A percentile compares a stretch with the other conserved stretches of the same genome.
phyloP scores from a whole-genome alignment of 1,140 invertebrate species.

The Drosophila pandora region DNA sequence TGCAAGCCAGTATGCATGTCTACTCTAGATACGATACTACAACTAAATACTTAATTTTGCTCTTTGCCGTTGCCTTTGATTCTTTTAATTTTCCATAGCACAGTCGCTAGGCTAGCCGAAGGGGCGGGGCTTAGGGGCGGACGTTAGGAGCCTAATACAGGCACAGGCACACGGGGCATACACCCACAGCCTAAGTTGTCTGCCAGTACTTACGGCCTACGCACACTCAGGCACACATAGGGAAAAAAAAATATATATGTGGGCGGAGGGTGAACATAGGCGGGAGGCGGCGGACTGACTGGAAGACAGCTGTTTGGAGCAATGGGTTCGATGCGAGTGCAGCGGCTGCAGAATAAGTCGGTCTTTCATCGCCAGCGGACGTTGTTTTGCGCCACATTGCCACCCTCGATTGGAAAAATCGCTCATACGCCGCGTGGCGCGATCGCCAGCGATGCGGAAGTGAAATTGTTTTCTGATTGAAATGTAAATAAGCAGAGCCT shows the following conservation, averaged over 20 bases:
- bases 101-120: not conserved
- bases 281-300: slow-evolving; percentile 44
- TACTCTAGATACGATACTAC: slow-evolving; percentile 67
- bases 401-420: slow-evolving; percentile 19
- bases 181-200: slow-evolving; percentile 49
- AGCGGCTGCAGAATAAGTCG: slow-evolving; percentile 71
- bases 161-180: slow-evolving; percentile 8
- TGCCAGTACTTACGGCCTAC: slow-evolving; percentile 73
- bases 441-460: slow-evolving; percentile 53
- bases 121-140: not conserved
- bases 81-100: slow-evolving; percentile 77
- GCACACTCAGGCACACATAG: slow-evolving; percentile 38
- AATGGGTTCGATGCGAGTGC: slow-evolving; percentile 52
- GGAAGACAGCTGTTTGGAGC: slow-evolving; percentile 76
- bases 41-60: slow-evolving; percentile 80
- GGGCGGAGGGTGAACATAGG: not conserved
- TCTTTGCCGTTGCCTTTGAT: slow-evolving; percentile 78
- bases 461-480: slow-evolving; percentile 72
- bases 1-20: slow-evolving; percentile 70
- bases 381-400: slow-evolving; percentile 25
- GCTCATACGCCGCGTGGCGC: slow-evolving; percentile 73
- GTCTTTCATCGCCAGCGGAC: slow-evolving; percentile 68
- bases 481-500: slow-evolving; percentile 68
- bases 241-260: not conserved
- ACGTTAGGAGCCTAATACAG: slow-evolving; percentile 20